Conservation (phyloP, 2,113 vertebrate genomes). For the Barbus barbus region DNA sequence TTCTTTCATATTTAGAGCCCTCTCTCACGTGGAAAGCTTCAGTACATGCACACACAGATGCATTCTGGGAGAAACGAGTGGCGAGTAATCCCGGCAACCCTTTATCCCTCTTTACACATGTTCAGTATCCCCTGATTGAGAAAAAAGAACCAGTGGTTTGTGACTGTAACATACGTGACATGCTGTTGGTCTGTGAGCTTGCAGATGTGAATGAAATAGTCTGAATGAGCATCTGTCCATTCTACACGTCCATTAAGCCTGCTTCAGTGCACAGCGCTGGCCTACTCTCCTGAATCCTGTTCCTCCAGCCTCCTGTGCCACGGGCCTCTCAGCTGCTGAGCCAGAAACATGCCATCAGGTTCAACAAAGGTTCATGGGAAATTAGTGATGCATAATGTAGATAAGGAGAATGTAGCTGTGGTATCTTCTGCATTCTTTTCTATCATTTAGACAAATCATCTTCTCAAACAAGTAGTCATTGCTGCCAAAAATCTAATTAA, state of each 20-base stretch:
- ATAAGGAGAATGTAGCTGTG: neutral
- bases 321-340: neutral
- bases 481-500: neutral
- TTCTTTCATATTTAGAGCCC: conserved; percentile 47
- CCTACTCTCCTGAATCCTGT: conserved; percentile 1
- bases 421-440: neutral
- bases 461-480: neutral
- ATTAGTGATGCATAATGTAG: neutral
- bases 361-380: conserved; percentile 8
- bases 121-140: conserved; percentile 49
- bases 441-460: neutral
- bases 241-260: conserved; percentile 34
- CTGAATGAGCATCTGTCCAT: conserved; percentile 46
- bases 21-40: conserved; percentile 27
- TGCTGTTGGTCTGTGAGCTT: neutral
- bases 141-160: conserved; percentile 45
- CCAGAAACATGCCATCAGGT: conserved; percentile 2
- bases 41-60: neutral
- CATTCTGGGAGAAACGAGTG: conserved; percentile 30
- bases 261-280: conserved; percentile 6
- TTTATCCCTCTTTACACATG: conserved; percentile 45
- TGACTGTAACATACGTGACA: conserved; percentile 36
- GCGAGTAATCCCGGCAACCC: conserved; percentile 44
- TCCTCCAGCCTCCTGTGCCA: neutral
- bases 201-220: conserved; percentile 43